Evolutionary conservation across 35 echinoderm and acorn worm species (phyloP).

Genomic region (Heliocidaris erythrogramma): DNA sequence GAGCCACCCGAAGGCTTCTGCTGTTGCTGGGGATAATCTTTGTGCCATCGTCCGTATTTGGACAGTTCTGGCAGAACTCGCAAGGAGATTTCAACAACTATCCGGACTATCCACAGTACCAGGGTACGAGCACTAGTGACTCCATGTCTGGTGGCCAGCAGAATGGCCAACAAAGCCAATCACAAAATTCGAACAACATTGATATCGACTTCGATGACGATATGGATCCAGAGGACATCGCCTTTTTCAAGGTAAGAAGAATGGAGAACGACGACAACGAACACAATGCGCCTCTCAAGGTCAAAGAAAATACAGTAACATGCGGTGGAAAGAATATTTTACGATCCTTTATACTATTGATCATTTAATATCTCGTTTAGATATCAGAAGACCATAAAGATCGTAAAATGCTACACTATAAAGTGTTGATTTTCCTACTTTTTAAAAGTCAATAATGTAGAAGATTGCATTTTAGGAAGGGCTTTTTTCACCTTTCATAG

Average conservation of each 20-base stretch:
- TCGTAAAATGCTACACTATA: not conserved
- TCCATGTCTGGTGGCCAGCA: not conserved
- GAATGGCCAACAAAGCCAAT: not conserved
- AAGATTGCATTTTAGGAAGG: no score
- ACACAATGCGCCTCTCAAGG: not conserved
- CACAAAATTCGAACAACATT: not conserved
- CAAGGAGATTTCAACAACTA: not conserved
- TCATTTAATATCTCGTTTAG: not conserved
- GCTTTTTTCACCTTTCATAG: no score
- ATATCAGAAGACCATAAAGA: not conserved
- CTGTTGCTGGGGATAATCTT: not conserved
- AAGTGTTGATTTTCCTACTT: no score
- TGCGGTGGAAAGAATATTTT: not conserved
- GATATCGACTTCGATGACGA: constrained; percentile 19
- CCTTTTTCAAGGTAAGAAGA: constrained; percentile 27
- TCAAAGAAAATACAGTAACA: not conserved
- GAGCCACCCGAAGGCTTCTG: not conserved
- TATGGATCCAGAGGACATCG: constrained; percentile 16
- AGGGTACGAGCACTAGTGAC: not conserved
- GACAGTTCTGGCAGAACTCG: not conserved
- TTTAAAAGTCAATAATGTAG: no score
- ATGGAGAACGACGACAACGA: not conserved
- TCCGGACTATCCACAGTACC: not conserved
- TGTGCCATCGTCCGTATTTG: not conserved
- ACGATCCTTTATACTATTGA: not conserved